These are phyloP conservation scores for Telmatochromis sp. DNA, from an alignment of 2,113 vertebrate species.

Conservation along the genomic window DNA sequence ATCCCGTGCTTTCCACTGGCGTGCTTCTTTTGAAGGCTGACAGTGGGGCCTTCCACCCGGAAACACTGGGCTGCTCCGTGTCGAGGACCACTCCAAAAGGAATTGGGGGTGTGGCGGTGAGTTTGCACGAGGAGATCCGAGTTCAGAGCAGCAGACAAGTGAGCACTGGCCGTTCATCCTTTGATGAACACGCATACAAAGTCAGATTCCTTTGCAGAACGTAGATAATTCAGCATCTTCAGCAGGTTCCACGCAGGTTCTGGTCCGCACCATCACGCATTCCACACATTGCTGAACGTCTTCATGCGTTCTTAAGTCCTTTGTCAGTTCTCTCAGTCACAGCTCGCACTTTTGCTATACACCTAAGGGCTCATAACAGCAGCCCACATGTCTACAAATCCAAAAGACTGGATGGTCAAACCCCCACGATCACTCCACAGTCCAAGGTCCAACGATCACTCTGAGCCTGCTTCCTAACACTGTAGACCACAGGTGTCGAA, in stretches of 20 bases:
- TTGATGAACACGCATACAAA: neutral
- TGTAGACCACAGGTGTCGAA: accelerated
- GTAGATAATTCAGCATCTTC: neutral
- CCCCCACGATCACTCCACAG: neutral
- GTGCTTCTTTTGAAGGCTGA: neutral
- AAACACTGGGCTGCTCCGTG: neutral
- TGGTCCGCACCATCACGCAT: accelerated
- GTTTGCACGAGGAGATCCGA: neutral
- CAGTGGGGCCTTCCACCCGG: neutral
- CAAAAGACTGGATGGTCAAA: neutral
- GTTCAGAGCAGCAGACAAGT: neutral
- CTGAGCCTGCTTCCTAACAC: neutral
- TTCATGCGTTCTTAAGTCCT: neutral
- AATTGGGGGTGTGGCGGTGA: neutral
- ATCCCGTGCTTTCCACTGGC: neutral
- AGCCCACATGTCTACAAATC: neutral
- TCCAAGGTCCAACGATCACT: neutral
- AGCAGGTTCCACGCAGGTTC: neutral
- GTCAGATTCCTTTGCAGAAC: neutral
- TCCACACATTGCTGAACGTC: neutral
- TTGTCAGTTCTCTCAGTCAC: neutral
- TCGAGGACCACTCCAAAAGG: neutral
- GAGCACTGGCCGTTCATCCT: neutral
- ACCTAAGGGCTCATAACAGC: neutral
- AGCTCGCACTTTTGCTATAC: neutral